These are phyloP conservation scores for Enteromius treurensis DNA, from an alignment of 2,797 vertebrate genomes.

Conservation along the genomic window DNA sequence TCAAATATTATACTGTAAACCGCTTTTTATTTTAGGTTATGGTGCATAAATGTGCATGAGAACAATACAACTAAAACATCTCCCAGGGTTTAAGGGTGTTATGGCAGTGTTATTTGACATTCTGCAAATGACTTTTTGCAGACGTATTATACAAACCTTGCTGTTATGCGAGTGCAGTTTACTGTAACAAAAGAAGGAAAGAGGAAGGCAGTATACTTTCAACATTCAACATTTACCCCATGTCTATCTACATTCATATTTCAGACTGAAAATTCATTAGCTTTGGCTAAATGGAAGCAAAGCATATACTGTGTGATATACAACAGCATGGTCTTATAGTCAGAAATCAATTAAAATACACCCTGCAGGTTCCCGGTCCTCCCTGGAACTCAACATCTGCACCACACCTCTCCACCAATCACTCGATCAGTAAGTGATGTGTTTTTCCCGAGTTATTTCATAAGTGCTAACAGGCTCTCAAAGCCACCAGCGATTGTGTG, in stretches of 20 bases:
- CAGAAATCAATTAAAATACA: conserved; percentile 1
- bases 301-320: not conserved
- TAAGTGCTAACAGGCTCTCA: conserved; percentile 56
- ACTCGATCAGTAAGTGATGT: conserved; percentile 46
- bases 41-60: not conserved
- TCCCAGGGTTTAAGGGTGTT: conserved; percentile 5
- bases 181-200: conserved; percentile 11
- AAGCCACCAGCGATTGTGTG: conserved; percentile 44
- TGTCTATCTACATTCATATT: conserved; percentile 16
- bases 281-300: conserved; percentile 2
- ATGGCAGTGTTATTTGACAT: conserved; percentile 11
- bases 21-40: conserved; percentile 5
- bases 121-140: conserved; percentile 6
- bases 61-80: not conserved
- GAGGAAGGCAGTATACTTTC: not conserved
- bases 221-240: not conserved
- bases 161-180: conserved; percentile 20
- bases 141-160: conserved; percentile 13
- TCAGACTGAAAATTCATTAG: not conserved
- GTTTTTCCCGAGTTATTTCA: conserved; percentile 53
- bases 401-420: conserved; percentile 43
- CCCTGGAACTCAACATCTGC: conserved; percentile 29
- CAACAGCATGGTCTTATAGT: not conserved
- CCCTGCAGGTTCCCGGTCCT: not conserved
- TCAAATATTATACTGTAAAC: not conserved